phyloP scores from a whole-genome alignment of 2,113 vertebrate species.

The Oxyura jamaicensis region DNA sequence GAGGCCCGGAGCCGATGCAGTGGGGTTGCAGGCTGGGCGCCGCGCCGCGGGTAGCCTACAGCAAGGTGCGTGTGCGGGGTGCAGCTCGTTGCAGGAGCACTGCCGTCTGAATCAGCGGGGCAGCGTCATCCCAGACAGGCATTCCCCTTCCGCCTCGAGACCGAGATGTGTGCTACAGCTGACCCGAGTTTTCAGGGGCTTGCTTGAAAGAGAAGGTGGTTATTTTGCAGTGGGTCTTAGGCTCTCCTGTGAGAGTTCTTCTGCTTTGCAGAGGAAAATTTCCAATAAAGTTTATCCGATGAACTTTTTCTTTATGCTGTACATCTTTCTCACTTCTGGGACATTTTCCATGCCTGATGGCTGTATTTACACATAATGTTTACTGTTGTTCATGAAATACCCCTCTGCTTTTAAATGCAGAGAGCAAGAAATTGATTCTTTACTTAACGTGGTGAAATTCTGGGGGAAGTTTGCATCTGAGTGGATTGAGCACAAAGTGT shows the following conservation, averaged over 20 bases:
- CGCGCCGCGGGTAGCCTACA: neutral
- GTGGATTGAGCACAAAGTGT: neutral
- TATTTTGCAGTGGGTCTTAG: neutral
- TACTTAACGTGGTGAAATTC: neutral
- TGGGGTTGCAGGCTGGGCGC: rapidly evolving
- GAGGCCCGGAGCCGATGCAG: rapidly evolving
- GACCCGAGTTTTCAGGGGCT: rapidly evolving
- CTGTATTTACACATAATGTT: neutral
- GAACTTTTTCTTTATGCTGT: rapidly evolving
- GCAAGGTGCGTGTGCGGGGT: rapidly evolving
- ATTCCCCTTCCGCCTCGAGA: rapidly evolving
- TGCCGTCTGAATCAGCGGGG: neutral
- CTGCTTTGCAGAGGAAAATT: neutral
- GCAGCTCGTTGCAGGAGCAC: neutral
- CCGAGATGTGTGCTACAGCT: rapidly evolving
- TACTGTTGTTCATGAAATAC: neutral
- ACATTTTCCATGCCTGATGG: neutral
- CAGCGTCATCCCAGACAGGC: rapidly evolving
- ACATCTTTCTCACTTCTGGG: rapidly evolving
- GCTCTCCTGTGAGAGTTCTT: neutral
- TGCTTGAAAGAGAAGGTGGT: neutral
- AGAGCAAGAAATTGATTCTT: neutral
- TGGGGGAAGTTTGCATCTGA: rapidly evolving
- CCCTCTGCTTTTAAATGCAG: neutral
- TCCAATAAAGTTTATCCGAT: neutral